Base-by-base conservation (phyloP, 1,140 invertebrate species). In the Lutraria rhynchaena region DNA sequence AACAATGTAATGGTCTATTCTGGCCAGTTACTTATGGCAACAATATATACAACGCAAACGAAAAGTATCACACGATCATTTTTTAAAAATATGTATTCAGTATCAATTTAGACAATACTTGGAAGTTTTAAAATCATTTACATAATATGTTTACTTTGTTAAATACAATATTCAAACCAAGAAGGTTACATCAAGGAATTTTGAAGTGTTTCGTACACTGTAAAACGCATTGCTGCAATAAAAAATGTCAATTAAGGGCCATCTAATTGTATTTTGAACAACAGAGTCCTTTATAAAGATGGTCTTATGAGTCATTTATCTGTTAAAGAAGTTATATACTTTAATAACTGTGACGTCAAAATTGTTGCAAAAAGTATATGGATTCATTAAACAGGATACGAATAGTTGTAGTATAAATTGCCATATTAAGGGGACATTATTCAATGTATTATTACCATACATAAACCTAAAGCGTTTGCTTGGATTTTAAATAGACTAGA, bases 131-230 rank as follows among this genome's bases (percentile, higher is more conserved):
- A 58, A 58, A 58, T 58, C 22, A 17, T 58, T 58, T 1, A 58
- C 33, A 58, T 58, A 35, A 33, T 61, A 35, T 19, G 17, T 5
- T 5, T 3, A 35, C 31, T 19, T 3, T 11, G 9, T 35, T 19
- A 61, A 61, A 61, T 29, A 29, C 29, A 11, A 35, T 35, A 1
- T 7, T 35, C 31, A 61, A 35, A 61, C n/a, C 4, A 61, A 37
- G 41, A 61, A 35, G 3, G 58, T 61, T 61, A 61, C 58, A 35
- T 61, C 58, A 61, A 61, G 58, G 58, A 61, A 33, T 35, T 61
- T 15, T 4, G 41, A 61, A 35, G 19, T 35, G 7, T n/a, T 35
- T 35, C 1, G 29, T 35, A 2, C 31, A 35, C 17, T 35, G 3
- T 11, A n/a, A 61, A 61, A 61, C 13, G 4, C 5, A 61, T 35